Percentiles rank a stretch among this genome's conserved stretches.
phyloP scores from a whole-genome alignment of 2,888 invertebrate genomes.

The Heliconius charithonia region DNA sequence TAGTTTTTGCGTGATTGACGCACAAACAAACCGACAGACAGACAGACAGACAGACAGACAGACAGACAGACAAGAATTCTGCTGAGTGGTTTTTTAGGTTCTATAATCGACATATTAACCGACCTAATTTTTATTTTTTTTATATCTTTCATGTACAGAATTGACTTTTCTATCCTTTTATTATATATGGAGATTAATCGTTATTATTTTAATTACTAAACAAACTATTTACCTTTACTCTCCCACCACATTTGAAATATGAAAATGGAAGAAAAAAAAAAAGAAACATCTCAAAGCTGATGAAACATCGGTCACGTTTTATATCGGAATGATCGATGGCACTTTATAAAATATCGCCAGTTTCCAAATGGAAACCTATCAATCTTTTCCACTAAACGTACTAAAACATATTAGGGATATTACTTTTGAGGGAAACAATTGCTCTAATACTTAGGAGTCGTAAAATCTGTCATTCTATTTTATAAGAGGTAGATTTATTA shows the following conservation, averaged over 20 bases:
- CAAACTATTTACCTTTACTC: background rate
- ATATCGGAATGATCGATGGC: conserved; percentile 55
- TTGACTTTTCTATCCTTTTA: too few relatives aligned
- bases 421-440: conserved; percentile 19
- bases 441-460: background rate
- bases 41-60: too few relatives aligned
- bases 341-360: conserved; percentile 53
- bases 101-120: too few relatives aligned
- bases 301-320: conserved; percentile 41
- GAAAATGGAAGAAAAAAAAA: background rate
- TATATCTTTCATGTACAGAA: too few relatives aligned
- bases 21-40: too few relatives aligned
- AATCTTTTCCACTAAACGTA: conserved; percentile 49
- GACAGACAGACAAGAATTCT: too few relatives aligned
- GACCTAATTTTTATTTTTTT: too few relatives aligned
- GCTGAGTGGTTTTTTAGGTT: too few relatives aligned
- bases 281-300: conserved; percentile 23
- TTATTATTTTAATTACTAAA: background rate
- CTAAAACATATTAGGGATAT: conserved; percentile 25
- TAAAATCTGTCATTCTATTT: background rate
- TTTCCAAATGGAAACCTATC: conserved; percentile 56
- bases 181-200: too few relatives aligned
- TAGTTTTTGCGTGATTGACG: too few relatives aligned
- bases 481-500: background rate
- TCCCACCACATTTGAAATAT: too few relatives aligned